Evolutionary conservation across 2,888 invertebrate genomes (phyloP).

Genomic region (Eumerus sabulonum): DNA sequence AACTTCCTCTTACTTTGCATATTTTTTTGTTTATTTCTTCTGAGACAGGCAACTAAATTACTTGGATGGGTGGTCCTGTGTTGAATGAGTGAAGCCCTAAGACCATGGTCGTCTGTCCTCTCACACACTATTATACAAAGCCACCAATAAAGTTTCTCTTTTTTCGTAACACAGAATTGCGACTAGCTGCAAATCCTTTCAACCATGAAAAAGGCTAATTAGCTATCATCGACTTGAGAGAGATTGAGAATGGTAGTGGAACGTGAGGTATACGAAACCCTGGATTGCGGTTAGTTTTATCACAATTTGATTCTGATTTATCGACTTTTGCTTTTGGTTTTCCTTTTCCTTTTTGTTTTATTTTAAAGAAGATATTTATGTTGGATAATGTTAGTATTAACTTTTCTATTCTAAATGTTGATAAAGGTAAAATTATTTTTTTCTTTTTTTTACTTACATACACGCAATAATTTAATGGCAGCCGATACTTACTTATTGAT

Average conservation of each 20-base stretch:
- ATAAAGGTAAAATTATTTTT: not conserved
- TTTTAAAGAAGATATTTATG: not conserved
- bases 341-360: not conserved
- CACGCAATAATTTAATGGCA: too few relatives aligned
- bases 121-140: conserved; percentile 53
- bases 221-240: conserved; percentile 63
- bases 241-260: conserved; percentile 32
- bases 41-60: conserved; percentile 39
- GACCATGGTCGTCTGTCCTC: conserved; percentile 41
- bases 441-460: not conserved
- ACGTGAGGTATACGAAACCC: conserved; percentile 37
- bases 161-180: conserved; percentile 31
- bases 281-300: conserved; percentile 63
- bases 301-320: conserved; percentile 67
- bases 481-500: conserved; percentile 77
- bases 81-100: conserved; percentile 39
- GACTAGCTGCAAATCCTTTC: conserved; percentile 55
- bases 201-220: conserved; percentile 63
- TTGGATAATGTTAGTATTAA: too few relatives aligned
- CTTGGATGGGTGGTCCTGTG: conserved; percentile 25
- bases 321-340: conserved; percentile 53
- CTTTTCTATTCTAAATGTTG: not conserved
- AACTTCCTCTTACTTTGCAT: conserved; percentile 57
- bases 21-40: conserved; percentile 33
- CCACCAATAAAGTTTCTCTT: conserved; percentile 47